These are phyloP conservation scores for Hucho hucho DNA, from an alignment of 2,113 vertebrate species.

Conservation along the genomic window DNA sequence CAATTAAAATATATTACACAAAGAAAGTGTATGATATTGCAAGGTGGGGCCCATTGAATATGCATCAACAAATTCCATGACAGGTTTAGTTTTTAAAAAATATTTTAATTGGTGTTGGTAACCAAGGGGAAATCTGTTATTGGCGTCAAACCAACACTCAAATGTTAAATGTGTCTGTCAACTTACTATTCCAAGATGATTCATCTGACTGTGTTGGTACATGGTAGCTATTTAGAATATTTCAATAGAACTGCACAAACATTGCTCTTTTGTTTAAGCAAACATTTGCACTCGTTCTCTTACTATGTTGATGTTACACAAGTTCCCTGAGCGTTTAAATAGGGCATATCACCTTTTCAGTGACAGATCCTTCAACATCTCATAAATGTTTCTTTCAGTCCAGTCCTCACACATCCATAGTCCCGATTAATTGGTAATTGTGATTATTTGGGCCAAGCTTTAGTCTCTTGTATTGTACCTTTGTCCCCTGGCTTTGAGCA, in stretches of 20 bases:
- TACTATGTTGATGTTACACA: constrained; percentile 17
- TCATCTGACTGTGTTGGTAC: constrained; percentile 4
- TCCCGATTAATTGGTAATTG: too few species aligned
- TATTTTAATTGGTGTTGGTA: too few species aligned
- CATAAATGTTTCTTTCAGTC: background rate
- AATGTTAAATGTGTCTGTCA: background rate
- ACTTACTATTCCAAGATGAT: constrained; percentile 2
- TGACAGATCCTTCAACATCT: background rate
- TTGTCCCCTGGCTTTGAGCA: background rate
- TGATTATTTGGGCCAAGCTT: too few species aligned
- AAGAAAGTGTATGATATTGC: too few species aligned
- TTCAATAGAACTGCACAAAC: constrained; percentile 39
- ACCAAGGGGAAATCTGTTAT: too few species aligned
- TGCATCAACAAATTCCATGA: too few species aligned
- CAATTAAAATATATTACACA: too few species aligned
- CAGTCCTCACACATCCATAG: too few species aligned
- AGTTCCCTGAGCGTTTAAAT: constrained; percentile 7
- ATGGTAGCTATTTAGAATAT: constrained; percentile 40
- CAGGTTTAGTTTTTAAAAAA: too few species aligned
- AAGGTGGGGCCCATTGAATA: too few species aligned
- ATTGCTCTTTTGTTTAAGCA: constrained; percentile 48
- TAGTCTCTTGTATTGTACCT: background rate
- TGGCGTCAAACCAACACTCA: too few species aligned
- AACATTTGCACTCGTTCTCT: constrained; percentile 48
- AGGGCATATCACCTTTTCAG: background rate